Base-by-base conservation (phyloP, 2,113 vertebrate genomes). In the Nycticebus coucang region DNA sequence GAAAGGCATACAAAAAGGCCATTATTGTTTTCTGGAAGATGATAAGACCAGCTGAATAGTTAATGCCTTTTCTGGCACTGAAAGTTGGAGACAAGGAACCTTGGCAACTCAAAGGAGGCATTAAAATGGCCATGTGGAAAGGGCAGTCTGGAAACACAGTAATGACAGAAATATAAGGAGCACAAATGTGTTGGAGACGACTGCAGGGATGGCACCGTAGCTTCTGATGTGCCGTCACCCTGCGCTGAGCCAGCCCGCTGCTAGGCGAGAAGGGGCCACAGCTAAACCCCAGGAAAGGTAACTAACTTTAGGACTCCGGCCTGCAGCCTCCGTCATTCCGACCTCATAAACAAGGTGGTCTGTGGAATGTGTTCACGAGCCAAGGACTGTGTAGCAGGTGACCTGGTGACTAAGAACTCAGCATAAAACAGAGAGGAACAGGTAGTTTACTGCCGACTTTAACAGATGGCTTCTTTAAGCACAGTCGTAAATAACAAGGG, bases 21-120 rank as follows among this genome's bases (percentile, higher is more conserved):
- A 93, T 97, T 96, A 97, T 93, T 97, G 91, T 97, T 95, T 97
- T 96, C 91, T 96, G 89, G 89, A 97, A 89, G 91, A 96, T 92
- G 95, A 96, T 96, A 97, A 97, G 95, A 94, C 93, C 78, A 94
- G 83, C 41, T 22, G 55, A 96, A 93, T 89, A 95, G 79, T 86
- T 97, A 97, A 97, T 96, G 94, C 81, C 75, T 91, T 87, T 97
- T 97, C 83, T 98, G 96, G 97, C 96, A 89, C 22, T 17, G 60
- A 80, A 22, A 89, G 37, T 95, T 33, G 59, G 83, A 95, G 26
- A 87, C 90, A 81, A 37, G 57, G 50, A 97, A 92, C 50, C 89
- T 69, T 96, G 89, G 82, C 84, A 97, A 94, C 82, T 95, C 74
- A 37, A 57, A 93, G 5, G 64, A 89, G 74, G 82, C 62, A 95